A percentile compares a stretch with the other conserved stretches of the same genome.
Conservation (phyloP, 2,113 vertebrate genomes). For the Istiophorus platypterus region DNA sequence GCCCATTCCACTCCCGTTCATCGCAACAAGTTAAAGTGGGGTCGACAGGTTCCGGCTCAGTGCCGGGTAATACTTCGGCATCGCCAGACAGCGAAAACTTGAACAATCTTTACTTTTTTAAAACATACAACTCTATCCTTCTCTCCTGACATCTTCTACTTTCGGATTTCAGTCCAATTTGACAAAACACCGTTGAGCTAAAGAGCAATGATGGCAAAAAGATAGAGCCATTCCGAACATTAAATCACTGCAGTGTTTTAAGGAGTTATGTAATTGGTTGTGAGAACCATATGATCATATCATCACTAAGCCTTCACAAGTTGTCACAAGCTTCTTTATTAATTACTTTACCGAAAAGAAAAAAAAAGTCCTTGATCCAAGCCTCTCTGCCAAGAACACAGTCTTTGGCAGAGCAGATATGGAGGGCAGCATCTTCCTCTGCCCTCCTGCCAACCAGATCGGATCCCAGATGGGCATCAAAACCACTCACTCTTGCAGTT, state of each 20-base stretch:
- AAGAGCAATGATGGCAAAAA: neutral
- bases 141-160: neutral
- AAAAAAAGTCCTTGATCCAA: slow-evolving; percentile 32
- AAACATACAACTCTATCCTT: neutral
- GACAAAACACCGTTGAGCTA: neutral
- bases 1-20: slow-evolving; percentile 18
- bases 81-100: slow-evolving; percentile 11
- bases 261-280: slow-evolving; percentile 9
- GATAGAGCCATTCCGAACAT: neutral
- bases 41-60: slow-evolving; percentile 9
- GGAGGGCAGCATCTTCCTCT: slow-evolving; percentile 48
- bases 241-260: neutral
- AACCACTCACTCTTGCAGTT: slow-evolving; percentile 35
- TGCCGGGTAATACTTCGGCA: slow-evolving; percentile 7
- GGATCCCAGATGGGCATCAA: slow-evolving; percentile 62
- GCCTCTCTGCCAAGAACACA: slow-evolving; percentile 46
- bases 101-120: slow-evolving; percentile 1
- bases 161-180: neutral
- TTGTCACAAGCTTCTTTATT: slow-evolving; percentile 52
- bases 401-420: slow-evolving; percentile 52
- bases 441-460: slow-evolving; percentile 63
- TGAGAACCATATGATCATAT: slow-evolving; percentile 41
- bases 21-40: slow-evolving; percentile 33
- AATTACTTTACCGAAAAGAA: slow-evolving; percentile 39
- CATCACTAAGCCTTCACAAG: slow-evolving; percentile 32